Conservation (phyloP, 2,888 invertebrate species). For the Pseudococcus viburni region DNA sequence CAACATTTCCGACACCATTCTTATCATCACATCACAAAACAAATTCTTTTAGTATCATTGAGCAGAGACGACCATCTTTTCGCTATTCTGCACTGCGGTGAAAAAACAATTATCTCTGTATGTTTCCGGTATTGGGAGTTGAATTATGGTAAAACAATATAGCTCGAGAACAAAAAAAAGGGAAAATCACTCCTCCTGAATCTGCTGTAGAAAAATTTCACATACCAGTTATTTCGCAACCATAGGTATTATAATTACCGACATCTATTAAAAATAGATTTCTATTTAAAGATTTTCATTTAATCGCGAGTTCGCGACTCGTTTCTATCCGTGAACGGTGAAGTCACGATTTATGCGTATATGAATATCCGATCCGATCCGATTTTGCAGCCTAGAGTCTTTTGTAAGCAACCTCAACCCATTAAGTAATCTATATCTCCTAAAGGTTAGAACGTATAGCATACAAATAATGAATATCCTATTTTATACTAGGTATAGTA, state of each 20-base stretch:
- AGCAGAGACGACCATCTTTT: not conserved
- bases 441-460: constrained; percentile 47
- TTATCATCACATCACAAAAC: not conserved
- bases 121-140: not conserved
- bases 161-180: not conserved
- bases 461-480: not conserved
- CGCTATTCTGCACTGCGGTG: not conserved
- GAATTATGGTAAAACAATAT: constrained; percentile 32
- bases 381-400: constrained; percentile 39
- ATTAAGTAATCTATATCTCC: constrained; percentile 55
- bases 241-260: constrained; percentile 38
- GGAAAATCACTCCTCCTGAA: not conserved
- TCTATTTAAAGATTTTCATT: constrained; percentile 59
- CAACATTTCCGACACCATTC: constrained; percentile 12
- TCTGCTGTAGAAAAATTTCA: not conserved
- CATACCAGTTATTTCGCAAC: constrained; percentile 37
- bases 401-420: constrained; percentile 52
- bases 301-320: constrained; percentile 39
- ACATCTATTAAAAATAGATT: constrained; percentile 58
- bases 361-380: constrained; percentile 46
- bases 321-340: constrained; percentile 34
- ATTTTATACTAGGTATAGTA: not conserved
- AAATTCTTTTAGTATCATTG: not conserved
- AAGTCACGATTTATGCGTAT: constrained; percentile 55
- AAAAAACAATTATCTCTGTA: not conserved